These are phyloP conservation scores for Chelon auratus DNA, from an alignment of 2,797 vertebrate species.

Conservation along the genomic window DNA sequence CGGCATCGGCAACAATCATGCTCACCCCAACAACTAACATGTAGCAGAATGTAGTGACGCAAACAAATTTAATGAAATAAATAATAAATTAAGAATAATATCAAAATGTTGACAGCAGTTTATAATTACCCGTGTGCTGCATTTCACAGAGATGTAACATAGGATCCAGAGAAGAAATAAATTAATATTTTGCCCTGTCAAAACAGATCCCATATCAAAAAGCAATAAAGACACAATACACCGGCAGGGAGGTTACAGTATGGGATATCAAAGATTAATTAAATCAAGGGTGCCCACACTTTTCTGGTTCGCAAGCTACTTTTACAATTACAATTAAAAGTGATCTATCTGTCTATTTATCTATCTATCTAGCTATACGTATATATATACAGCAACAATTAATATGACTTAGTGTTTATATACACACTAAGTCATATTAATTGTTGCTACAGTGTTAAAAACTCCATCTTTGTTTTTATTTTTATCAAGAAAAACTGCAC, in stretches of 20 bases:
- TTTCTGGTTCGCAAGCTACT: too few species aligned
- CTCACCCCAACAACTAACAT: not conserved
- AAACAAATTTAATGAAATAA: not conserved
- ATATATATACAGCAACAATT: too few species aligned
- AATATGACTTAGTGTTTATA: too few species aligned
- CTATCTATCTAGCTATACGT: too few species aligned
- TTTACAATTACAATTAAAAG: too few species aligned
- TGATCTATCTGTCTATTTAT: too few species aligned
- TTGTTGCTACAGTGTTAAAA: too few species aligned
- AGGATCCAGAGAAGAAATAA: too few species aligned
- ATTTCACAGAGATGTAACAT: not conserved
- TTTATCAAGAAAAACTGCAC: too few species aligned
- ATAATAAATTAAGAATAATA: not conserved
- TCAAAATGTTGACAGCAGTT: not conserved
- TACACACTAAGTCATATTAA: too few species aligned
- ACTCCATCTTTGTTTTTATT: too few species aligned
- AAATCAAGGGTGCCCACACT: too few species aligned
- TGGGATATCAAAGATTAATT: conserved; percentile 50
- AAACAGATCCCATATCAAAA: conserved; percentile 47
- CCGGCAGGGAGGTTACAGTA: conserved; percentile 25
- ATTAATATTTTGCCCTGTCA: conserved; percentile 19
- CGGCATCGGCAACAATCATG: not conserved
- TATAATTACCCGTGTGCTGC: not conserved
- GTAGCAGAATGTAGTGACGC: not conserved
- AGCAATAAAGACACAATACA: conserved; percentile 24